These are phyloP conservation scores for Ceratosolen solmsi DNA, from an alignment of 1,140 invertebrate genomes.

Conservation along the genomic window DNA sequence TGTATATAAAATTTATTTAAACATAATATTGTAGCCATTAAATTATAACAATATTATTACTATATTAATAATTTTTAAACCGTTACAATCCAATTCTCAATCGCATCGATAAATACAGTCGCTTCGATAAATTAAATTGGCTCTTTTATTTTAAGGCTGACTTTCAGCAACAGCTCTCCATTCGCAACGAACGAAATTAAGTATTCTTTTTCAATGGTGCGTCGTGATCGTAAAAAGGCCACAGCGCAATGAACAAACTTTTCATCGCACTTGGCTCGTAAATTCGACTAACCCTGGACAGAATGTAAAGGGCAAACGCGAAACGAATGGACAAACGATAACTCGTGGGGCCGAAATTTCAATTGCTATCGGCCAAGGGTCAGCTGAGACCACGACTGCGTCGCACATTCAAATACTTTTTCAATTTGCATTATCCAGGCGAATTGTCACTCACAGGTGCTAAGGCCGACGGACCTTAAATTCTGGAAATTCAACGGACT, in stretches of 20 bases:
- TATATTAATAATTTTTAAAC: too few relatives aligned
- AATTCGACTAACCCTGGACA: not conserved
- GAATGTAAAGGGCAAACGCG: not conserved
- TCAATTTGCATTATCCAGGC: constrained; percentile 49
- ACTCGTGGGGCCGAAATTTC: not conserved
- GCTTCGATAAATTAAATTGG: too few relatives aligned
- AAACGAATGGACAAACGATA: constrained; percentile 5
- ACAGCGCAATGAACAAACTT: not conserved
- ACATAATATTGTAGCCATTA: too few relatives aligned
- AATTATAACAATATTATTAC: too few relatives aligned
- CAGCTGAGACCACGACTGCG: not conserved
- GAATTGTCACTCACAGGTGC: constrained; percentile 43
- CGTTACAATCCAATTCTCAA: too few relatives aligned
- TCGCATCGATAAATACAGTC: too few relatives aligned
- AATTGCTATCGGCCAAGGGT: not conserved
- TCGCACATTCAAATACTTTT: constrained; percentile 9
- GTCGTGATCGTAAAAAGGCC: not conserved
- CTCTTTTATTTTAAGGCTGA: too few relatives aligned
- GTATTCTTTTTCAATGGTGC: not conserved
- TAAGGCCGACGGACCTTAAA: constrained; percentile 23
- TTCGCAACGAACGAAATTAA: not conserved
- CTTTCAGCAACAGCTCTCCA: too few relatives aligned
- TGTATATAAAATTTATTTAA: too few relatives aligned
- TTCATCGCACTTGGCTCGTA: not conserved
- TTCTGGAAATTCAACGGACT: constrained; percentile 20